phyloP scores from a whole-genome alignment of 2,113 vertebrate genomes.

The Onychostoma macrolepis region DNA sequence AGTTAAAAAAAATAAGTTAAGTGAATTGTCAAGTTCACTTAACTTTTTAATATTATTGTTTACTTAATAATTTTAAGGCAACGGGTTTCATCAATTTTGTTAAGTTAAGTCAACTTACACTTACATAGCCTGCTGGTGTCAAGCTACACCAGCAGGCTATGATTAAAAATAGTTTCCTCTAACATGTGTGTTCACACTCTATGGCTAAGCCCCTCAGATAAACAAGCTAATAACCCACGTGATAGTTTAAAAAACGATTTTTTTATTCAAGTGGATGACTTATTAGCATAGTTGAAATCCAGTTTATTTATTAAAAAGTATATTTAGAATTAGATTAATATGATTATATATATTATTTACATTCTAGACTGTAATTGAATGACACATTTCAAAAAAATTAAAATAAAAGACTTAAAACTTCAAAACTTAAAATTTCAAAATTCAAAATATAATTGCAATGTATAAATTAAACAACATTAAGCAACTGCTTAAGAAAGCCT shows the following conservation, averaged over 20 bases:
- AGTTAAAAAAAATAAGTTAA: no score
- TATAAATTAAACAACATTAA: neutral
- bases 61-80: no score
- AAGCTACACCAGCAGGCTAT: no score
- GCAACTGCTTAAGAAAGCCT: neutral
- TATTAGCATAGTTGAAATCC: neutral
- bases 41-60: no score
- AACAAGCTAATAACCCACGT: conserved; percentile 10
- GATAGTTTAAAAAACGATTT: neutral
- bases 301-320: neutral
- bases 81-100: no score
- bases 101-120: no score
- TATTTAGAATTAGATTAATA: neutral
- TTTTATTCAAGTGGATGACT: neutral
- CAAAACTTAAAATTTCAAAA: no score
- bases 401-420: neutral
- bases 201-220: neutral
- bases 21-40: no score
- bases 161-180: conserved; percentile 1
- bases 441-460: neutral
- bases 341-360: neutral
- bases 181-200: neutral
- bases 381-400: neutral
- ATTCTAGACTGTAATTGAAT: neutral
- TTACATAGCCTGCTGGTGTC: no score